A percentile compares a stretch with the other conserved stretches of the same genome.
Evolutionary conservation across 2,113 vertebrate species (phyloP).

Genomic region (Eira barbara): DNA sequence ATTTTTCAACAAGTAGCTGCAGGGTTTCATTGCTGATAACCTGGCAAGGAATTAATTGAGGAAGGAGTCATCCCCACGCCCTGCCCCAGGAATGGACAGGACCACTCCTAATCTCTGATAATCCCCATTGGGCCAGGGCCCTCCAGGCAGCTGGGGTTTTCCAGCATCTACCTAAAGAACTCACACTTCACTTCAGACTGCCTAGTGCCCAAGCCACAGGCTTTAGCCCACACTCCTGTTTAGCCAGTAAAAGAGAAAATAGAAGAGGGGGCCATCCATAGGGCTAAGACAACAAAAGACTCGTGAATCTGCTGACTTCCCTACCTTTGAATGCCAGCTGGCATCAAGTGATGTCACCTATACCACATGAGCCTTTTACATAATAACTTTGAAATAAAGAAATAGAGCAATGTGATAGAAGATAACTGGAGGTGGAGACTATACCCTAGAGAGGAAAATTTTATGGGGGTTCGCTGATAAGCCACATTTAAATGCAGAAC

Average conservation of each 20-base stretch:
- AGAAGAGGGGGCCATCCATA: not conserved
- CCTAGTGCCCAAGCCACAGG: not conserved
- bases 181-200: not conserved
- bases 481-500: not conserved
- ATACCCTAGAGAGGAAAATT: not conserved
- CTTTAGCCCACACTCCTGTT: not conserved
- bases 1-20: not conserved
- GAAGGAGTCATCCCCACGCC: rapidly evolving
- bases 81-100: not conserved
- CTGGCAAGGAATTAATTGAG: not conserved
- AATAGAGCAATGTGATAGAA: not conserved
- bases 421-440: not conserved
- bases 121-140: rapidly evolving
- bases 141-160: not conserved
- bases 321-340: not conserved
- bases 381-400: not conserved
- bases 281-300: not conserved
- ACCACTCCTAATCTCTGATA: not conserved
- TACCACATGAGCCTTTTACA: not conserved
- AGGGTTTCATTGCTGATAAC: not conserved
- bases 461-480: not conserved
- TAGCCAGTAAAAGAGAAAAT: not conserved
- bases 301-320: too few relatives aligned
- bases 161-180: not conserved
- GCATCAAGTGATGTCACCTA: not conserved